Percentiles rank a stretch among this genome's conserved stretches.
Conservation (phyloP, 2,888 invertebrate genomes). For the Andrena flavipes region DNA sequence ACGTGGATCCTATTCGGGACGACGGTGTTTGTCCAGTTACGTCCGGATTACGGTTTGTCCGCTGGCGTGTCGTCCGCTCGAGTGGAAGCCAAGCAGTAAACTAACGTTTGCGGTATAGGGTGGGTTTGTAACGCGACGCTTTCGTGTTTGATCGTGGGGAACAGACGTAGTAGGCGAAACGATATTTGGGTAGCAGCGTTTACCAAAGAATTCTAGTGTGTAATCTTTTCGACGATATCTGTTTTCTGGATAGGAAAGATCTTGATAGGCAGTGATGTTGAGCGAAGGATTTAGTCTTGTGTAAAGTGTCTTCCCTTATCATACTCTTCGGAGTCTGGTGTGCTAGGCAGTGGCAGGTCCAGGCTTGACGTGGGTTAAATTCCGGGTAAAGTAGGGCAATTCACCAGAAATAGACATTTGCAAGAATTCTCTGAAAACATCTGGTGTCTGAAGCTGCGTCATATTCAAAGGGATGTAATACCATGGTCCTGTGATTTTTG, state of each 20-base stretch:
- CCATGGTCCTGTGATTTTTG: neutral
- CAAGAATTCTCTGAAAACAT: no score
- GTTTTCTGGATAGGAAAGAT: neutral
- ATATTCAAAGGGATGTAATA: no score
- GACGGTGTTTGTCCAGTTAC: conserved; percentile 64
- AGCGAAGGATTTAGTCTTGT: neutral
- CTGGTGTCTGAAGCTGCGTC: no score
- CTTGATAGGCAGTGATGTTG: neutral
- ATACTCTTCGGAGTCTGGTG: no score
- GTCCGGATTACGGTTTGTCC: conserved; percentile 60
- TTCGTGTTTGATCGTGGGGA: conserved; percentile 26
- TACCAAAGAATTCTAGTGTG: neutral
- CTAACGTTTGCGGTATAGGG: conserved; percentile 48
- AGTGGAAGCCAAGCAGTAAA: conserved; percentile 53
- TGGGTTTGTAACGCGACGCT: conserved; percentile 41
- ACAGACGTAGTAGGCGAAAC: neutral
- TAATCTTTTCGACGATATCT: neutral
- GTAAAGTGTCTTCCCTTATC: no score
- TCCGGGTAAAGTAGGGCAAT: no score
- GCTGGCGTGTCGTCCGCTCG: conserved; percentile 53
- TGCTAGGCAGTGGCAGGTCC: no score
- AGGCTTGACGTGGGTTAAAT: no score
- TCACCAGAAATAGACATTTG: no score
- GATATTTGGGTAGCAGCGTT: conserved; percentile 1
- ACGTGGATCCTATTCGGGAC: conserved; percentile 38